Evolutionary conservation across 2,888 invertebrate genomes (phyloP).

Genomic region (Sminthurinus aureus): DNA sequence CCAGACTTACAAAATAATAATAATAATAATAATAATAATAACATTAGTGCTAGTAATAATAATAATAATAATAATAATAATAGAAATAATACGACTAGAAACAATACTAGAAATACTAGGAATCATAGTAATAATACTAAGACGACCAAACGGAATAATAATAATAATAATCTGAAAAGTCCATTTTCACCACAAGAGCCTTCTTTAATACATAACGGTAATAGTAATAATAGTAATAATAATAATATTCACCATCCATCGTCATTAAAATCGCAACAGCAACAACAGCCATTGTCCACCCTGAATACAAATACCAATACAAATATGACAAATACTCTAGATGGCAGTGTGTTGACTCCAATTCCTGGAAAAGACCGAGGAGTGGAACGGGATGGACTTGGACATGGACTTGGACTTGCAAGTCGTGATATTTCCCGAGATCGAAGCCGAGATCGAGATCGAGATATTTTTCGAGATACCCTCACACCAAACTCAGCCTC

Average conservation of each 20-base stretch:
- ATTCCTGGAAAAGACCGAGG: conserved; percentile 41
- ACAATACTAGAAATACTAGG: background rate
- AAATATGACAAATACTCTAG: conserved; percentile 43
- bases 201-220: background rate
- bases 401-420: conserved; percentile 37
- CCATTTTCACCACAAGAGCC: conserved; percentile 20
- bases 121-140: too few relatives aligned
- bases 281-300: conserved; percentile 52
- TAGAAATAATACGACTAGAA: too few relatives aligned
- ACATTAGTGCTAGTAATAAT: too few relatives aligned
- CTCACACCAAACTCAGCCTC: conserved; percentile 24
- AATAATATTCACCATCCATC: conserved; percentile 25
- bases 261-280: conserved; percentile 30
- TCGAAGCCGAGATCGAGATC: conserved; percentile 38
- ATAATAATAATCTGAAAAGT: background rate
- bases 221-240: conserved; percentile 5
- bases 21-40: too few relatives aligned
- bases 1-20: too few relatives aligned
- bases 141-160: background rate
- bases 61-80: too few relatives aligned
- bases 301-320: conserved; percentile 46
- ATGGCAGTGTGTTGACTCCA: conserved; percentile 7
- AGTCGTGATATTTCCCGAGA: conserved; percentile 26
- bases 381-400: conserved; percentile 19
- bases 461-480: conserved; percentile 26